Percentiles rank a stretch among this genome's conserved stretches.
phyloP scores from a whole-genome alignment of 2,888 invertebrate species.

The Dicycla oo region DNA sequence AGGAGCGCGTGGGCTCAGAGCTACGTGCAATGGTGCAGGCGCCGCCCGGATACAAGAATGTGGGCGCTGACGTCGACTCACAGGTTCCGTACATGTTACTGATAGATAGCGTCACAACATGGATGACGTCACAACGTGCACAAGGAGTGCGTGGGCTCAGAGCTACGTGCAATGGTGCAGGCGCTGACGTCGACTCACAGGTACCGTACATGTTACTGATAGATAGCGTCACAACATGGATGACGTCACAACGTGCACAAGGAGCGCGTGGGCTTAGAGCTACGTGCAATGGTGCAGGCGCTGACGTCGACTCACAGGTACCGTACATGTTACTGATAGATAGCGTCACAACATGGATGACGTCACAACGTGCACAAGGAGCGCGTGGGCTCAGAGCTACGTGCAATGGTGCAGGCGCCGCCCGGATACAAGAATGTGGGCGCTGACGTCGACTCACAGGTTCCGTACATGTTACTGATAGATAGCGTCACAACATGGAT shows the following conservation, averaged over 20 bases:
- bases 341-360: constrained; percentile 96
- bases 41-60: no score
- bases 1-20: constrained; percentile 97
- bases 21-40: constrained; percentile 97
- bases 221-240: constrained; percentile 94
- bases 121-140: constrained; percentile 75
- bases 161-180: constrained; percentile 97
- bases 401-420: constrained; percentile 98
- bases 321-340: background rate
- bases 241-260: constrained; percentile 96
- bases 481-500: constrained; percentile 95
- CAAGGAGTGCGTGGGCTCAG: constrained; percentile 96
- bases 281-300: constrained; percentile 98
- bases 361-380: constrained; percentile 95
- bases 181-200: constrained; percentile 99
- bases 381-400: constrained; percentile 98
- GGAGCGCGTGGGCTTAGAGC: constrained; percentile 97
- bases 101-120: background rate
- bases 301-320: constrained; percentile 98
- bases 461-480: constrained; percentile 57
- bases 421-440: constrained; percentile 97
- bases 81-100: constrained; percentile 80
- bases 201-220: constrained; percentile 68
- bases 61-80: constrained; percentile 97
- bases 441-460: constrained; percentile 98